Base-by-base conservation (phyloP, 92 coral and sea anemone genomes). In the Siderastrea radians region DNA sequence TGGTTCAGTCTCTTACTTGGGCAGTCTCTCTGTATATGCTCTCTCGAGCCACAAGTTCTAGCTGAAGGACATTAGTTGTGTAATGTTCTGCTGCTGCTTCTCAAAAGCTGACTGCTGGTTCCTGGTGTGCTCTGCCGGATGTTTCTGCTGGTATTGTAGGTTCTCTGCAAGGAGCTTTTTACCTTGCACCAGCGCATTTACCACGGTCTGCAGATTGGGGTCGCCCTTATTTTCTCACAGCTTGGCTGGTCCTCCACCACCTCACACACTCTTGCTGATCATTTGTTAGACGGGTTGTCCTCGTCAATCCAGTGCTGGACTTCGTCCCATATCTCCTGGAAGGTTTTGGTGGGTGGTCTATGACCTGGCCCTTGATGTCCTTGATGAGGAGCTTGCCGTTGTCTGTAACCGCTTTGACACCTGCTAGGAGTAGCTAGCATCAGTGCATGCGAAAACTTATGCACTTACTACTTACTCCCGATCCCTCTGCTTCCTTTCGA, bases 321-420 rank as follows among this genome's bases (percentile, higher is more conserved):
- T n/a, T 59, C 66, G 10, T 82, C 60, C 8, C 79, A 46, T 13
- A 88, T 67, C 14, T 74, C 83, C n/a, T 74, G 63, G 77, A 88
- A 82, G 83, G 75, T 82, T 46, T 84, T 74, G 10, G 47, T 84
- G 83, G 78, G 64, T 82, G 83, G 68, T 82, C 84, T 4, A 88
- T 9, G 2, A 13, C 79, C 84, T 77, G 54, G n/a, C 92, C 8
- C 74, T 76, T 66, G 58, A 84, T 44, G 46, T 89, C 92, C 38
- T 74, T 7, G 2, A 78, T 71, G 12, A 75, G 72, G 7, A 81
- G 77, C 47, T 79, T 87, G 79, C 72, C 87, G 53, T 81, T 88
- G 16, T 61, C 87, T 51, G 48, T 50, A 13, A 58, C 88, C 11
- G 72, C 70, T 61, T 47, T 47, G 1, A 65, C 84, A 45, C 75